These are phyloP conservation scores for Meganola albula DNA, from an alignment of 2,888 invertebrate genomes.

Conservation along the genomic window DNA sequence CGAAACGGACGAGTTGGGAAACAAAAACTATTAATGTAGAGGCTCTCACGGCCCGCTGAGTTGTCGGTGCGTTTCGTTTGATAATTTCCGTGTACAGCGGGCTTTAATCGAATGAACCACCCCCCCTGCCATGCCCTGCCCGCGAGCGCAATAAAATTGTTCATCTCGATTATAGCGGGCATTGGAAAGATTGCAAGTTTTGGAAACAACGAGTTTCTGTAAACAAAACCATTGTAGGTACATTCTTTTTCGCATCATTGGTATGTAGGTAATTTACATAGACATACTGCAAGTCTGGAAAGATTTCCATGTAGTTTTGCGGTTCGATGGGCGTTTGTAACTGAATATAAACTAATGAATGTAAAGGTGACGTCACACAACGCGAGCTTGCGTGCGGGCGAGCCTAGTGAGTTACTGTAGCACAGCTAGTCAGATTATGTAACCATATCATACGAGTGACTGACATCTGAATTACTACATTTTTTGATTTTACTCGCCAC, in stretches of 20 bases:
- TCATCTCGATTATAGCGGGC: conserved; percentile 52
- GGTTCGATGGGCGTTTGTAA: no score
- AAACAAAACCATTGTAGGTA: conserved; percentile 1
- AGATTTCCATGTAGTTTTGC: no score
- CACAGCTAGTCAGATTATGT: background rate
- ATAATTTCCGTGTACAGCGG: conserved; percentile 71
- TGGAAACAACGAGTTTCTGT: conserved; percentile 30
- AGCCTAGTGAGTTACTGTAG: background rate
- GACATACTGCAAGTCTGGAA: no score
- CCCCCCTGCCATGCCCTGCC: conserved; percentile 23
- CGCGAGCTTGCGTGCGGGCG: background rate
- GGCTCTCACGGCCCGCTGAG: conserved; percentile 65
- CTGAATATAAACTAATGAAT: no score
- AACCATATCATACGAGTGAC: background rate
- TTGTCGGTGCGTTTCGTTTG: conserved; percentile 73
- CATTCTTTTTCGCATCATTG: background rate
- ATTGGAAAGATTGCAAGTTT: conserved; percentile 37
- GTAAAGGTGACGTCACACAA: no score
- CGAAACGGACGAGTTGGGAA: conserved; percentile 55
- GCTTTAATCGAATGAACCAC: conserved; percentile 72
- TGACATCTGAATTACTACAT: background rate
- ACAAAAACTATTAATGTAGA: conserved; percentile 74
- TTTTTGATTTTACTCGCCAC: background rate
- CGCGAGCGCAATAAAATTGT: conserved; percentile 53
- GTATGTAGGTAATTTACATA: no score